Evolutionary conservation across 2,888 invertebrate species (phyloP).

Genomic region (Scaptodrosophila latifasciaeformis): DNA sequence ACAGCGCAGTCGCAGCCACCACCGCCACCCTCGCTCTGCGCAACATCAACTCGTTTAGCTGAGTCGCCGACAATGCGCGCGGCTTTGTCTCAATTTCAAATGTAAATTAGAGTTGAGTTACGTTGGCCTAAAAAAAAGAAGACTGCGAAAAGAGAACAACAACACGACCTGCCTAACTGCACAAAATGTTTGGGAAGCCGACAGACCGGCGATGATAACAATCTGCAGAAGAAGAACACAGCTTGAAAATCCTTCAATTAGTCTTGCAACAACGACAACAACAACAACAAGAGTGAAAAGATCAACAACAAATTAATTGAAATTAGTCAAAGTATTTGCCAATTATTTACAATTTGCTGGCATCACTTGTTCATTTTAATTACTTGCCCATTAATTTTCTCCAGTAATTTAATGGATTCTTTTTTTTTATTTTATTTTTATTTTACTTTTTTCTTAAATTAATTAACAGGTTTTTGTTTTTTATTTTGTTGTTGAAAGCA

Average conservation of each 20-base stretch:
- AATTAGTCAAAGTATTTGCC: slow-evolving; percentile 33
- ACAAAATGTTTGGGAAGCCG: slow-evolving; percentile 40
- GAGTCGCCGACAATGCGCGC: no score
- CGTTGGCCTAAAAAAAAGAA: slow-evolving; percentile 53
- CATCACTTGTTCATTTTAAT: slow-evolving; percentile 31
- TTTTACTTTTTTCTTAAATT: no score
- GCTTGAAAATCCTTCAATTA: not conserved
- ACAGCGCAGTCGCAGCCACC: slow-evolving; percentile 9
- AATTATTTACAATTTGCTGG: slow-evolving; percentile 27
- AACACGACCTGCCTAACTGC: slow-evolving; percentile 62
- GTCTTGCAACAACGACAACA: no score
- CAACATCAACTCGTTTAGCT: no score
- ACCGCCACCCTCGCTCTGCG: not conserved
- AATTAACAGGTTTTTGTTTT: no score
- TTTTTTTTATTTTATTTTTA: no score
- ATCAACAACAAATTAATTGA: slow-evolving; percentile 19
- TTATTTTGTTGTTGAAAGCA: no score
- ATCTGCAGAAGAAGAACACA: not conserved
- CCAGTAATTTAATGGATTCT: no score
- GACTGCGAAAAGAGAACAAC: slow-evolving; percentile 23
- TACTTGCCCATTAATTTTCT: slow-evolving; percentile 21
- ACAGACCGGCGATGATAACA: no score
- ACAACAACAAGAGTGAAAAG: no score
- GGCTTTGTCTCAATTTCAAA: slow-evolving; percentile 2
- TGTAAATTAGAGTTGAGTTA: slow-evolving; percentile 18